Evolutionary conservation across 35 echinoderm and acorn worm genomes (phyloP).

Genomic region (Chiridota heheva): DNA sequence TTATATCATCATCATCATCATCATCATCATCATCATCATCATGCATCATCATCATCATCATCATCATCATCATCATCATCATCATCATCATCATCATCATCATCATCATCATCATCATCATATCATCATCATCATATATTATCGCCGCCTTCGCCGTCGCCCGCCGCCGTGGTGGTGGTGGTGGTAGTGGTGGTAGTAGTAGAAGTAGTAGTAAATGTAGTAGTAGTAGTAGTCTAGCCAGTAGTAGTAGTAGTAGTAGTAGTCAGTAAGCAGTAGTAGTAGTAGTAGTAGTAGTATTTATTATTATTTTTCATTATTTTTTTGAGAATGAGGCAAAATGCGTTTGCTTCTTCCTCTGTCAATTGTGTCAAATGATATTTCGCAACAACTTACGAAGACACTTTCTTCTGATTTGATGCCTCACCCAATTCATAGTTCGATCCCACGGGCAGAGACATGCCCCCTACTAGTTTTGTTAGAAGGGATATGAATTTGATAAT

Average conservation of each 20-base stretch:
- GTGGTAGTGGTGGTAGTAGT: neutral
- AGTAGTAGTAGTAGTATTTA: no score
- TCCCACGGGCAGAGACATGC: no score
- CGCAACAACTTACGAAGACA: no score
- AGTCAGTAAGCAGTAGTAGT: neutral
- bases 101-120: neutral
- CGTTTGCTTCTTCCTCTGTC: neutral
- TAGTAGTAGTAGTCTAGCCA: neutral
- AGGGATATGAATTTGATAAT: no score
- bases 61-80: constrained; percentile 13
- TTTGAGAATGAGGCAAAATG: neutral
- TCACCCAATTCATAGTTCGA: no score
- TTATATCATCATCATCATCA: constrained; percentile 6
- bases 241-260: neutral
- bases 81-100: constrained; percentile 3
- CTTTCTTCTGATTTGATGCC: no score
- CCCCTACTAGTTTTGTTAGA: no score
- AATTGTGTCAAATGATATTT: no score
- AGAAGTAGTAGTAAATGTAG: neutral
- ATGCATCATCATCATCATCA: constrained; percentile 9
- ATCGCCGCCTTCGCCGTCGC: neutral
- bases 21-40: constrained; percentile 11
- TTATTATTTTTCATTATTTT: neutral
- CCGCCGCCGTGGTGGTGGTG: neutral
- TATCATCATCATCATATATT: neutral